Evolutionary conservation across 2,797 vertebrate species (phyloP), one percentile per base, ranked within the genome.

Genomic region (Malacoctenus gilli): DNA sequence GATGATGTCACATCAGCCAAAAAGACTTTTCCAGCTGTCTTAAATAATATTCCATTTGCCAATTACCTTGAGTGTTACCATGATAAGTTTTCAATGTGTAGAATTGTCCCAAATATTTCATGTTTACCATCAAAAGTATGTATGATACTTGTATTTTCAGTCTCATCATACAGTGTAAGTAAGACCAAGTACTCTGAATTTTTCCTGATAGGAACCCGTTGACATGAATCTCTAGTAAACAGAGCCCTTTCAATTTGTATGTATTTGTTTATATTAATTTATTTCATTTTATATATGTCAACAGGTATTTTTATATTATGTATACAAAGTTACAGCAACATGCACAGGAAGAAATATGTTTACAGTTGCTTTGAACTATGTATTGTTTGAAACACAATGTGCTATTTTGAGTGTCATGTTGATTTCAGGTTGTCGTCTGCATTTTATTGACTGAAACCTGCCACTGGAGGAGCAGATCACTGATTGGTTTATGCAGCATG

Each of bases 21-120:
- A 89, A 79, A 65, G 21, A 49, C 42, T 75, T 68, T 72, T 66
- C 52, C 56, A 76, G 32, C 34, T 80, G 73, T 89, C 80, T 88
- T 84, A 89, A 86, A 30, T 63, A 51, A 77, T 41, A 85, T 82
- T 89, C 79, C 58, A 76, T 74, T 87, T 91, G 91, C 90, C 90
- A 92, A 89, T 79, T 68, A 80, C 56, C 62, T 81, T 74, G 47
- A 75, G 57, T 88, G 68, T 89, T 75, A 59, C 4, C 9, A 55
- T 77, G 14, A 59, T 78, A 61, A 36, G 10, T 66, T 28, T 75
- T 80, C 16, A 68, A 38, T 70, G 43, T 77, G 51, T 82, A 68
- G 28, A 70, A 67, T 68, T 58, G 30, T 70, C 36, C 34, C 54
- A 50, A 52, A 64, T 39, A n/a, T 61, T 57, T 54, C 22, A 72